A percentile compares a stretch with the other conserved stretches of the same genome.
These are phyloP conservation scores for Thymallus thymallus DNA, from an alignment of 2,113 vertebrate species.

Conservation along the genomic window DNA sequence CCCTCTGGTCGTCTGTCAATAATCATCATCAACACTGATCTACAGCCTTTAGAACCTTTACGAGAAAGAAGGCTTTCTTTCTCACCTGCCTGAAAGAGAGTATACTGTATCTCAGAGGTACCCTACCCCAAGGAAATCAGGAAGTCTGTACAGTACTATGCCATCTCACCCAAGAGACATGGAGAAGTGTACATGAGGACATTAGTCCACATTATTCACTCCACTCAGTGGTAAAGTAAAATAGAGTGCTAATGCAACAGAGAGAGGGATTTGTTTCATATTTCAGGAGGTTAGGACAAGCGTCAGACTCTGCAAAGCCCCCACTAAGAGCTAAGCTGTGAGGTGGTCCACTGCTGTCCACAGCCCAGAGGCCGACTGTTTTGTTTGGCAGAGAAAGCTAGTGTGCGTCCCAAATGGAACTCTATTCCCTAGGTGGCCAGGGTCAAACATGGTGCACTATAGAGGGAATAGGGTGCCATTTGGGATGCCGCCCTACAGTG, in stretches of 20 bases:
- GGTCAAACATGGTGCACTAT: no score
- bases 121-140: no score
- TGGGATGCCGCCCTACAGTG: background rate
- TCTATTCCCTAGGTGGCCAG: background rate
- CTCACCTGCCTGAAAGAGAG: no score
- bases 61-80: no score
- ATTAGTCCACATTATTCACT: background rate
- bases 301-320: background rate
- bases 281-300: constrained; percentile 1
- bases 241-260: background rate
- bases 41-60: background rate
- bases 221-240: background rate
- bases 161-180: no score
- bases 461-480: no score
- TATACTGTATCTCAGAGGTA: background rate
- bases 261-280: background rate
- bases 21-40: background rate
- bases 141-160: no score
- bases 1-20: no score
- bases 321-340: background rate
- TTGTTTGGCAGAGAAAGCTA: no score
- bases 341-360: constrained; percentile 2
- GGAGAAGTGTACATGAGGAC: background rate
- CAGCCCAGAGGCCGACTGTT: no score
- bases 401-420: background rate